phyloP scores from a whole-genome alignment of 2,888 invertebrate genomes.

The Torymus auratus region DNA sequence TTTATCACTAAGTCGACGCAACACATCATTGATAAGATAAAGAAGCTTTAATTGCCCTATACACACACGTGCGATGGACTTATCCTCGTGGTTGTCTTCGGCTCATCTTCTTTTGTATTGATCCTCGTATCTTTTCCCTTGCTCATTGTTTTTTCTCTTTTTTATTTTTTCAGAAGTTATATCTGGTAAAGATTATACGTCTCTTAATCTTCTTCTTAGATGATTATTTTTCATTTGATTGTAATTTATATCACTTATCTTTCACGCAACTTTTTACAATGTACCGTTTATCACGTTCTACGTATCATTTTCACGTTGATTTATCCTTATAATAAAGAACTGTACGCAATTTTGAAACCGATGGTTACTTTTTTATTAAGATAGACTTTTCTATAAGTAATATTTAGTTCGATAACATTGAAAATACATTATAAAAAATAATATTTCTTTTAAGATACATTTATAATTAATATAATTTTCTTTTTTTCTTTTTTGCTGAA shows the following conservation, averaged over 20 bases:
- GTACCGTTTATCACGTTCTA: neutral
- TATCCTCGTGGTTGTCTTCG: neutral
- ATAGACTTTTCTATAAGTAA: no score
- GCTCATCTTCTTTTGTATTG: neutral
- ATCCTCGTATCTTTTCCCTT: neutral
- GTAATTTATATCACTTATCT: neutral
- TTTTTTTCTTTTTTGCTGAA: neutral
- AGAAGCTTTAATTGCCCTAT: slow-evolving; percentile 2
- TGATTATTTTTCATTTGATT: neutral
- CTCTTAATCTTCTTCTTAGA: slow-evolving; percentile 10
- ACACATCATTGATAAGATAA: slow-evolving; percentile 26
- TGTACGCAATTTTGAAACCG: no score
- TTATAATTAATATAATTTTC: no score
- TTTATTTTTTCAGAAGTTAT: neutral
- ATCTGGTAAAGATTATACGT: neutral
- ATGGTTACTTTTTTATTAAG: no score
- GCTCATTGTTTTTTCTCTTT: slow-evolving; percentile 3
- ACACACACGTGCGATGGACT: neutral
- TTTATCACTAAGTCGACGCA: neutral
- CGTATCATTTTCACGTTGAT: neutral
- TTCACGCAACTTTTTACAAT: neutral
- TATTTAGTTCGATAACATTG: no score
- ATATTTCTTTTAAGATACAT: no score
- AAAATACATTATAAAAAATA: no score
- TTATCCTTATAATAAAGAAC: no score